These are phyloP conservation scores for Microtus pennsylvanicus DNA, from an alignment of 2,113 vertebrate genomes.

Conservation along the genomic window DNA sequence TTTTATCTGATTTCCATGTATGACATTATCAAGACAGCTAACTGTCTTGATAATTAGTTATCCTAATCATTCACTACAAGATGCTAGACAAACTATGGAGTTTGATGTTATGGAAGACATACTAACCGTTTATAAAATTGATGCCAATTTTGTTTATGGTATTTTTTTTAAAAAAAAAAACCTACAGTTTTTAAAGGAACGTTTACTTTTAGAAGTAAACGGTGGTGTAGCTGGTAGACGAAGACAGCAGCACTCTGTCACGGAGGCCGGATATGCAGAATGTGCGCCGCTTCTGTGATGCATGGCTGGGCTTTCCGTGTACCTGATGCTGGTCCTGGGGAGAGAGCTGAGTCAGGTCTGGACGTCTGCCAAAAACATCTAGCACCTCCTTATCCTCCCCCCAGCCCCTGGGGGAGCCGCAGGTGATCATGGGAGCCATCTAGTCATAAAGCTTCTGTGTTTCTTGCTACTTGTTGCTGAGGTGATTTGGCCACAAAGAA, in stretches of 20 bases:
- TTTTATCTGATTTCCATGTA: background rate
- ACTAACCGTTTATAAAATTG: background rate
- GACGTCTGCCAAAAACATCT: slow-evolving; percentile 44
- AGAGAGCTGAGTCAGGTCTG: slow-evolving; percentile 75
- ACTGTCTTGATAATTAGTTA: background rate
- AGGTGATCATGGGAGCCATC: slow-evolving; percentile 20
- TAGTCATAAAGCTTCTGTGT: background rate
- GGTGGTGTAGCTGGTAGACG: background rate
- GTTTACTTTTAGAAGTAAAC: background rate
- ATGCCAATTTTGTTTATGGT: background rate
- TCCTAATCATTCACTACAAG: background rate
- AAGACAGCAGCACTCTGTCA: background rate
- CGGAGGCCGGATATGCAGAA: background rate
- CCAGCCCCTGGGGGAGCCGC: background rate
- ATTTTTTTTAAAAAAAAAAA: background rate
- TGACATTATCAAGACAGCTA: background rate
- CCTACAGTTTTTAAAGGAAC: background rate
- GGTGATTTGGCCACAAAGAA: slow-evolving; percentile 46
- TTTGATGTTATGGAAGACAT: background rate
- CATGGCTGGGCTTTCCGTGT: background rate
- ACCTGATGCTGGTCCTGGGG: background rate
- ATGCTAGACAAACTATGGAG: background rate
- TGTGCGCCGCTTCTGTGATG: background rate
- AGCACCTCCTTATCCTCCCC: background rate
- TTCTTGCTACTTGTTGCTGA: slow-evolving; percentile 70